A percentile compares a stretch with the other conserved stretches of the same genome.
Evolutionary conservation across 2,113 vertebrate species (phyloP).

Genomic region (Eleginops maclovinus): DNA sequence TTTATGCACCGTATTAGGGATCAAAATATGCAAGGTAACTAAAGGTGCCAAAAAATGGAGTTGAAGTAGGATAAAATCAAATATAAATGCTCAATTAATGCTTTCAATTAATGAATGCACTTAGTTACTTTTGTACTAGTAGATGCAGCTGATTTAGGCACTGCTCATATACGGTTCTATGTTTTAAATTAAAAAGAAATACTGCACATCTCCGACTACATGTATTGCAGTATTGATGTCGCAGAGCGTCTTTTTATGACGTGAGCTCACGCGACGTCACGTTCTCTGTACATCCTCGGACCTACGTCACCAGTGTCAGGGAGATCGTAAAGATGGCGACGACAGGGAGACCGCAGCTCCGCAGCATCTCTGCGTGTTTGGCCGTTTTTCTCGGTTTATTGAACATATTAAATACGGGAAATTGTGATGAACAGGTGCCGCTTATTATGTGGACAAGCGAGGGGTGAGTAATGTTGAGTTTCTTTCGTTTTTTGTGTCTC

Average conservation of each 20-base stretch:
- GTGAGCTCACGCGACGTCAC: not conserved
- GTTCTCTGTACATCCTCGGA: no score
- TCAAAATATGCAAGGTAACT: not conserved
- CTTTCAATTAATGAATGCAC: not conserved
- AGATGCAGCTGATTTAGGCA: no score
- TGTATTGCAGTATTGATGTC: no score
- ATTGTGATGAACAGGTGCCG: constrained; percentile 84
- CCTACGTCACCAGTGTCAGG: constrained; percentile 20
- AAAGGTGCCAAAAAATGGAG: not conserved
- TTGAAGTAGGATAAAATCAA: no score
- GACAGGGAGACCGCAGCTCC: not conserved
- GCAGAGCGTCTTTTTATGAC: constrained; percentile 40
- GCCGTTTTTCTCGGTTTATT: constrained; percentile 42
- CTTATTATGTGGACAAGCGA: constrained; percentile 86
- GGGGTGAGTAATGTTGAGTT: constrained; percentile 68
- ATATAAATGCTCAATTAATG: no score
- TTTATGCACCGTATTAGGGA: not conserved
- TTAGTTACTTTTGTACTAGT: not conserved
- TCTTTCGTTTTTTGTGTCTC: accelerated
- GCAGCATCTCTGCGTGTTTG: constrained; percentile 24
- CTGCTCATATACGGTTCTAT: no score
- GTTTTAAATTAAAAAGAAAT: no score
- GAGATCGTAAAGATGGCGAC: constrained; percentile 74
- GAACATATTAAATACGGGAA: not conserved
- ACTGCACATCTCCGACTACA: no score